Percentiles rank a stretch among this genome's conserved stretches.
Conservation (phyloP, 2,113 vertebrate species). For the Brienomyrus longianalis region DNA sequence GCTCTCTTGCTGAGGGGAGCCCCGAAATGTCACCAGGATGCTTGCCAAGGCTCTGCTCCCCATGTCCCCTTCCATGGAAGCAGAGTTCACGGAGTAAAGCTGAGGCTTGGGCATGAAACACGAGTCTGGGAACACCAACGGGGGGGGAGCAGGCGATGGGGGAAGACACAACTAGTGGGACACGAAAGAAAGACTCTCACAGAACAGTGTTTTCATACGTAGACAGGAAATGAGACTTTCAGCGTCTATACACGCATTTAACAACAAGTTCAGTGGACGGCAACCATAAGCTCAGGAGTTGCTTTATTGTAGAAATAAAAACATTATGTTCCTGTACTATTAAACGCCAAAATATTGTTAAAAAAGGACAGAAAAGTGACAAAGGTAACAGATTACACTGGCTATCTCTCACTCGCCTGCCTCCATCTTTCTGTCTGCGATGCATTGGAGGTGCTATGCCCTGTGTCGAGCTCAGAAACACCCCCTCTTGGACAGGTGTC, state of each 20-base stretch:
- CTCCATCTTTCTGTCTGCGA: neutral
- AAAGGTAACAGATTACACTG: neutral
- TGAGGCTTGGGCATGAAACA: neutral
- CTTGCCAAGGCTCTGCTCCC: neutral
- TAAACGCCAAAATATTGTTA: neutral
- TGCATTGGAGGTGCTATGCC: neutral
- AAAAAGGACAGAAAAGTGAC: neutral
- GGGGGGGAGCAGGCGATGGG: neutral
- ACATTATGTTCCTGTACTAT: neutral
- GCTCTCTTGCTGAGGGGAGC: neutral
- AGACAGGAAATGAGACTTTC: slow-evolving; percentile 20
- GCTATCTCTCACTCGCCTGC: neutral
- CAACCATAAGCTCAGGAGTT: neutral
- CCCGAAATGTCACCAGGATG: neutral
- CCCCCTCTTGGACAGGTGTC: neutral
- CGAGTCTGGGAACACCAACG: neutral
- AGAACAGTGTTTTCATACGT: neutral
- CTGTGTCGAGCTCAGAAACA: neutral
- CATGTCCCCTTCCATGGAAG: neutral
- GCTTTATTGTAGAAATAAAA: neutral
- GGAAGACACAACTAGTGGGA: neutral
- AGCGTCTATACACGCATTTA: neutral
- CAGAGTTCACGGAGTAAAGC: neutral
- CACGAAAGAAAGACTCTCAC: neutral
- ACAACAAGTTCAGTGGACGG: neutral